Conservation (phyloP, 2,113 vertebrate species). For the Archilochus colubris region DNA sequence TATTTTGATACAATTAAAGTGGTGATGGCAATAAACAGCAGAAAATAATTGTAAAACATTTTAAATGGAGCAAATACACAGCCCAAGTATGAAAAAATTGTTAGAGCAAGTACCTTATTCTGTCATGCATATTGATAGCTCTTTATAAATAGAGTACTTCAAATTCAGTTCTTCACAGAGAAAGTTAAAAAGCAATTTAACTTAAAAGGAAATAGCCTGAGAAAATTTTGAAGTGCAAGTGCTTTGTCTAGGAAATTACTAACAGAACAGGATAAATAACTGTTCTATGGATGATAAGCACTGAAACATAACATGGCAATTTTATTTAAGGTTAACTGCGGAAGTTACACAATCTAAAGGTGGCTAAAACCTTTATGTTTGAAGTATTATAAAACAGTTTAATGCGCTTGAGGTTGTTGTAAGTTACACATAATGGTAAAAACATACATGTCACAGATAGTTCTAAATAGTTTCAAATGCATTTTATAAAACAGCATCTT, state of each 20-base stretch:
- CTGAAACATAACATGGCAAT: background rate
- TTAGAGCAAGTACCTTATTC: background rate
- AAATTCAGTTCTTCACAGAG: background rate
- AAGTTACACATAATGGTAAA: background rate
- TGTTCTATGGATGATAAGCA: background rate
- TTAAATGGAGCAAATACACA: background rate
- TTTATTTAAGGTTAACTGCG: background rate
- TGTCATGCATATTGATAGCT: background rate
- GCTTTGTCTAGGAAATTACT: background rate
- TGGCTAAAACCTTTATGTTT: background rate
- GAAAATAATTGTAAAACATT: background rate
- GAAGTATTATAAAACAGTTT: background rate
- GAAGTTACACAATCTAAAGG: background rate
- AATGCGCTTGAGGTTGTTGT: background rate
- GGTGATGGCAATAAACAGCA: background rate
- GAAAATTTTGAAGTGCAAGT: background rate
- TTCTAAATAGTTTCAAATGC: background rate
- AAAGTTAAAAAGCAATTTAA: background rate
- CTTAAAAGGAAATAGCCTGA: background rate
- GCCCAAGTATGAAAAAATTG: background rate
- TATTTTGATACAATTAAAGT: conserved; percentile 31
- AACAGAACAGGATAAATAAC: background rate
- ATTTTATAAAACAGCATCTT: background rate
- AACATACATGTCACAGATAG: background rate
- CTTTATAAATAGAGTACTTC: background rate